These are phyloP conservation scores for Temnopleurus reevesii DNA, from an alignment of 53 echinoderm and acorn worm genomes.

Conservation along the genomic window DNA sequence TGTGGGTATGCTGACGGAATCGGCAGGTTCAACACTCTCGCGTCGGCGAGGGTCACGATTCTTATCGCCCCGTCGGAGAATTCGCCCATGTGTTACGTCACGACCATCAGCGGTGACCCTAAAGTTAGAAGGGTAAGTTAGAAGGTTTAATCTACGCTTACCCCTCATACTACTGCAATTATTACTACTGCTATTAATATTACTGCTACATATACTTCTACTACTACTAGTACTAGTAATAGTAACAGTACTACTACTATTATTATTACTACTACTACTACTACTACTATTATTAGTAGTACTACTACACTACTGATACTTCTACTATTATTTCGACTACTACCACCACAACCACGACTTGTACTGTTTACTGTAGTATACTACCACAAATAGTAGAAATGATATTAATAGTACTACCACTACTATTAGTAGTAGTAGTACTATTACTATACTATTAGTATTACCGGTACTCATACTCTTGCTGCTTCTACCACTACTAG, in stretches of 20 bases:
- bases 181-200: background rate
- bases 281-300: background rate
- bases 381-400: too few relatives aligned
- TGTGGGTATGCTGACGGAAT: conserved; percentile 63
- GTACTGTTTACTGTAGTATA: too few relatives aligned
- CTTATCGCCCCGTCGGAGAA: conserved; percentile 44
- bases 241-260: background rate
- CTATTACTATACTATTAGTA: too few relatives aligned
- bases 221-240: background rate
- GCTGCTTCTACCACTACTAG: too few relatives aligned
- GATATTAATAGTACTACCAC: background rate
- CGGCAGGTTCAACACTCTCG: conserved; percentile 44
- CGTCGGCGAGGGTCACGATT: conserved; percentile 58
- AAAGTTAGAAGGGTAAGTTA: conserved; percentile 39
- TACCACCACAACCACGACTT: background rate
- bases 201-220: background rate
- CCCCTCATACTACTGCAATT: background rate
- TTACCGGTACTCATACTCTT: too few relatives aligned
- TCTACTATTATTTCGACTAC: background rate
- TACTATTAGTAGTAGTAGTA: too few relatives aligned
- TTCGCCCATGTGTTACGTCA: conserved; percentile 38
- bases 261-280: background rate
- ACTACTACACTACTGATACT: background rate
- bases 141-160: background rate
- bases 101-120: conserved; percentile 19